Conservation (phyloP, 2,113 vertebrate species). For the Malurus elegans region DNA sequence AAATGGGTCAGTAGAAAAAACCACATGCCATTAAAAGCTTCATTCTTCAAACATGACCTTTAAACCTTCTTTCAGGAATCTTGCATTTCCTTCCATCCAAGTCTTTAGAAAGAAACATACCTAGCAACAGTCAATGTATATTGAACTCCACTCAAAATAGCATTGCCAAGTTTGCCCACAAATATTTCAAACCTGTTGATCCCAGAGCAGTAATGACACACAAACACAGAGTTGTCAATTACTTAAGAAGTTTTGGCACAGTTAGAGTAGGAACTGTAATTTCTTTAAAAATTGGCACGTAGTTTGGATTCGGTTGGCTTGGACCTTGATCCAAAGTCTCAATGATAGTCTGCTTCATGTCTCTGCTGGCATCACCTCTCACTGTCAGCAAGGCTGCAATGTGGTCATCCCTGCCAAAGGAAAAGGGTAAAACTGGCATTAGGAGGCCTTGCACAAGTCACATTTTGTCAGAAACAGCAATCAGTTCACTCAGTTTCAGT, state of each 20-base stretch:
- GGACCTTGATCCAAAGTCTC: slow-evolving; percentile 90
- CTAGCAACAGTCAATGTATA: not conserved
- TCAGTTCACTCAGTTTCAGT: not conserved
- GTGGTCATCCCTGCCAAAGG: slow-evolving; percentile 86
- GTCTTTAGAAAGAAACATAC: not conserved
- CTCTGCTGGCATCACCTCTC: slow-evolving; percentile 90
- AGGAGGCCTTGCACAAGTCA: not conserved
- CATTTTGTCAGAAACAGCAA: not conserved
- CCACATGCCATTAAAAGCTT: not conserved
- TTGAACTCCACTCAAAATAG: not conserved
- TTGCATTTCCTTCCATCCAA: not conserved
- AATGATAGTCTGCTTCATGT: slow-evolving; percentile 95
- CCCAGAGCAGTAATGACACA: not conserved
- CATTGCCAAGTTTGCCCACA: not conserved
- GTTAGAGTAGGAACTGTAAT: slow-evolving; percentile 88
- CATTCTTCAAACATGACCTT: not conserved
- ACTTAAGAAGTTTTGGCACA: slow-evolving; percentile 93
- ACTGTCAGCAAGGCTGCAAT: slow-evolving; percentile 88
- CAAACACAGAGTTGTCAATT: not conserved
- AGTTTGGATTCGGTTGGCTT: slow-evolving; percentile 71
- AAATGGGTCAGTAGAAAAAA: not conserved
- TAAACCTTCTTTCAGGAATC: not conserved
- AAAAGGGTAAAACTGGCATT: not conserved
- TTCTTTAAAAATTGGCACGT: slow-evolving; percentile 90
- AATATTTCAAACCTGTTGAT: not conserved